Base-by-base conservation (phyloP, 2,888 invertebrate genomes). In the Melangyna quadrimaculata region DNA sequence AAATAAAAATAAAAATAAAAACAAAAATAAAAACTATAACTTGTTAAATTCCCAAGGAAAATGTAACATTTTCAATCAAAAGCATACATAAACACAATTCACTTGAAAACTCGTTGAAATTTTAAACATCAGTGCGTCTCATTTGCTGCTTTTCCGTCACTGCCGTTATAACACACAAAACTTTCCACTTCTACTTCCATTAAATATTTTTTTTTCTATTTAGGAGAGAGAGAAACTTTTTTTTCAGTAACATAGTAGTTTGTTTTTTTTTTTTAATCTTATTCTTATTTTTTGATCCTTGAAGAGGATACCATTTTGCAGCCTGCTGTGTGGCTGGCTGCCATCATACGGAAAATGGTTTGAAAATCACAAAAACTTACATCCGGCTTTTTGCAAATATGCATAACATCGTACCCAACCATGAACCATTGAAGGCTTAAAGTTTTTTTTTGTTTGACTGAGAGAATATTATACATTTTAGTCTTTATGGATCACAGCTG, bases 111-210 rank as follows among this genome's bases (percentile, higher is more conserved):
- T 59, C 10, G 19, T 24, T 22, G 59, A 59, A 59, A 37, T 59
- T 57, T 57, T n/a, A 59, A 59, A 37, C 59, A 59, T 37, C 59
- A 59, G 59, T 59, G 35, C 35, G 59, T 59, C 59, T 59, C 59
- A 59, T 59, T 59, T 59, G 37, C 35, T 59, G 37, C 59, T 17
- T 9, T 59, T 59, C 59, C 59, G 59, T 37, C 59, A 59, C 59
- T 59, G 59, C 37, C 22, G 37, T 59, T 59, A 19, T 24, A 59
- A 59, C 59, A 37, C 59, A 22, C 22, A 59, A 22, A 59, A 59
- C 59, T 59, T 37, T 59, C 4, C 14, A 59, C 22, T 37, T 59
- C 35, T 14, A 59, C 14, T 59, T 59, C n/a, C 0, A 37, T 24
- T 37, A 3, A n/a, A 24, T 24, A 10, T 22, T 55, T 17, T 19